These are phyloP conservation scores for Theodoxus fluviatilis DNA, from an alignment of 2,888 invertebrate genomes.

Conservation along the genomic window DNA sequence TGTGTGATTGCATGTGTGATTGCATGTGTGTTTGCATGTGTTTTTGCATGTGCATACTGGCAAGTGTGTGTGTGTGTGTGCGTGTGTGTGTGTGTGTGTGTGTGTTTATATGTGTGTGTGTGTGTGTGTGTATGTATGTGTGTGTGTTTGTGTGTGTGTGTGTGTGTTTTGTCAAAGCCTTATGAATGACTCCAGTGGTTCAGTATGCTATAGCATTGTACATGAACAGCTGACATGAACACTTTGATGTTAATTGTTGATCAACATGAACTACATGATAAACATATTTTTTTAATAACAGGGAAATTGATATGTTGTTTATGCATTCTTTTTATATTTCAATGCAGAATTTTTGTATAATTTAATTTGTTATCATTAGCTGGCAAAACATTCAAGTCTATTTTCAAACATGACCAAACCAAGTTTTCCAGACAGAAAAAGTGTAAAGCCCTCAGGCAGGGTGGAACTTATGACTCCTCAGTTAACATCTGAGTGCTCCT, in stretches of 20 bases:
- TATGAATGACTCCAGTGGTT: not conserved
- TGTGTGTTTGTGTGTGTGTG: not conserved
- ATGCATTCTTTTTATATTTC: too few relatives aligned
- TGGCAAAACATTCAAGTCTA: too few relatives aligned
- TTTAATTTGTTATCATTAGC: too few relatives aligned
- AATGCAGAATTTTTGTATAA: too few relatives aligned
- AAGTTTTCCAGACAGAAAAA: too few relatives aligned
- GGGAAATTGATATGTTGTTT: too few relatives aligned
- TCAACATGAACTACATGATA: too few relatives aligned
- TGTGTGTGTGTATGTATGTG: conserved; percentile 17
- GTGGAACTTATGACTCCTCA: not conserved
- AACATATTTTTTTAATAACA: too few relatives aligned
- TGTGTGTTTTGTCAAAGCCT: not conserved
- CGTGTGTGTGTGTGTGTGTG: conserved; percentile 12
- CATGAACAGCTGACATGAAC: conserved; percentile 20
- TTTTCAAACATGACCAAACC: too few relatives aligned
- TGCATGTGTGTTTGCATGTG: not conserved
- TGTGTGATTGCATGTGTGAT: not conserved
- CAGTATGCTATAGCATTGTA: not conserved
- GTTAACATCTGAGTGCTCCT: conserved; percentile 16
- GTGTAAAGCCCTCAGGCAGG: conserved; percentile 12
- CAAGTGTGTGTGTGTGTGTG: not conserved
- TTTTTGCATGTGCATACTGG: not conserved
- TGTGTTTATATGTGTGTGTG: too few relatives aligned
- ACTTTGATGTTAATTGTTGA: too few relatives aligned